Evolutionary conservation across 2,113 vertebrate species (phyloP).

Genomic region (Antechinus flavipes): DNA sequence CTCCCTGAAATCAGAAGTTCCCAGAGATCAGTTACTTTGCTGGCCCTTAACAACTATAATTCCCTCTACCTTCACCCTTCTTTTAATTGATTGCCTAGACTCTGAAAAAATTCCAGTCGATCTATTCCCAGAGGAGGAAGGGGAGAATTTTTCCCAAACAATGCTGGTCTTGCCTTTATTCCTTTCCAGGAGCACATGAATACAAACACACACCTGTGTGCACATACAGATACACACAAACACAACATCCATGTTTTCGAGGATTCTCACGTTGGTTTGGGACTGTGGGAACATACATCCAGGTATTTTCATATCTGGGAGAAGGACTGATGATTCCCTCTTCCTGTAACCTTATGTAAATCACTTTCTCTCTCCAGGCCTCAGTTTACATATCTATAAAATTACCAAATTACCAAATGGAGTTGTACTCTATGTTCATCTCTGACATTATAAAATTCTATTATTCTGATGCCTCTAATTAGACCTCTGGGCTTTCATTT

Average conservation of each 20-base stretch:
- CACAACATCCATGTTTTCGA: neutral
- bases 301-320: neutral
- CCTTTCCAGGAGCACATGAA: neutral
- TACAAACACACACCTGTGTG: neutral
- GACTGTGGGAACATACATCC: neutral
- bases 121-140: neutral
- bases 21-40: neutral
- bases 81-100: neutral
- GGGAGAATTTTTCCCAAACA: neutral
- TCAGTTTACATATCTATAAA: neutral
- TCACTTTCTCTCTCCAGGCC: neutral
- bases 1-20: neutral
- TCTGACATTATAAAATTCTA: neutral
- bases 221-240: neutral
- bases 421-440: neutral
- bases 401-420: neutral
- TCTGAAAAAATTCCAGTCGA: neutral
- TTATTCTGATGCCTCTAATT: constrained; percentile 22
- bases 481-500: constrained; percentile 4
- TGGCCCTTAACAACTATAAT: neutral
- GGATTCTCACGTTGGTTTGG: neutral
- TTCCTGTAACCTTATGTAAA: neutral
- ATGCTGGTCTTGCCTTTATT: neutral
- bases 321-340: neutral
- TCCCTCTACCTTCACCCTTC: neutral